Base-by-base conservation (phyloP, 2,888 invertebrate species). In the Cylindroiulus punctatus region DNA sequence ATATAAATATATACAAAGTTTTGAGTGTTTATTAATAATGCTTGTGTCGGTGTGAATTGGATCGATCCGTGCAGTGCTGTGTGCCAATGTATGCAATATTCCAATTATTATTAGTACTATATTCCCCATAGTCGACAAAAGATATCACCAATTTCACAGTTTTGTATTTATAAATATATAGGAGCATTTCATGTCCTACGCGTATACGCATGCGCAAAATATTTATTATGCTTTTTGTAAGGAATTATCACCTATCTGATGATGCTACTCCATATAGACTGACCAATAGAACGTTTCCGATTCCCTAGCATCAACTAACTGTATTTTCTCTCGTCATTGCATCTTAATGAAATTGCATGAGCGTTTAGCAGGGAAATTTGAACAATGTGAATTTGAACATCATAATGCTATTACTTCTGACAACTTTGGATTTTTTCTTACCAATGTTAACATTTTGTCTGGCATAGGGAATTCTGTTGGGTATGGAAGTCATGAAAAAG, bases 61-160 rank as follows among this genome's bases (percentile, higher is more conserved):
- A 83, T 40, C 44, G 83, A 83, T 83, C 83, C 40, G 83, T 83
- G 83, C 84, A 84, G 84, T 84, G 84, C 84, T 52, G 52, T 84
- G 84, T 84, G 84, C 84, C 84, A 84, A 84, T 84, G 84, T 84
- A 52, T 84, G 84, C 84, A 84, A 84, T 84, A 84, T 84, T 84
- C 52, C 30, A 57, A 52, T 52, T 84, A 44, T 84, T 47, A 84
- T 52, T 44, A 84, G 12, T 52, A 19, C 40, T 30, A 76, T 30
- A 76, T 30, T 76, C 30, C 30, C 76, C 14, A 30, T 76, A 76
- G 30, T 76, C 17, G 76, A 76, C 26, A 14, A 32, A 30, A 17
- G 4, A 30, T 26, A 17, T 30, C 65, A 26, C n/a, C 3, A 76
- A 76, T 30, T 30, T 76, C 76, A 17, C 76, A 26, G 76, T 76